Percentiles rank a stretch among this genome's conserved stretches.
Evolutionary conservation across 2,888 invertebrate genomes (phyloP).

Genomic region (Hydrotaea cyrtoneurina): DNA sequence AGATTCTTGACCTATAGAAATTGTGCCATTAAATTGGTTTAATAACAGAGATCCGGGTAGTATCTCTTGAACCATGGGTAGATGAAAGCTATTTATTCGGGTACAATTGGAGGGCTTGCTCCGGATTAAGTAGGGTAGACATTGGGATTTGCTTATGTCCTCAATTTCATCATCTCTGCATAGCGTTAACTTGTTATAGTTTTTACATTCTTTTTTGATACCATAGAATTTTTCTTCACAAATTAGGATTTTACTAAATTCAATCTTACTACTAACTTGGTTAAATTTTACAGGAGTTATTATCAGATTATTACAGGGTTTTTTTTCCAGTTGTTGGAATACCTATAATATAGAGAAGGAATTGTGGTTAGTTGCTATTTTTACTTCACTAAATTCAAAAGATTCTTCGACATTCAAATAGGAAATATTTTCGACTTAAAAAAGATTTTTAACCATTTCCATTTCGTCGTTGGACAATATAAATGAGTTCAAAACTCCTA

Average conservation of each 20-base stretch:
- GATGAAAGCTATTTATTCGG: not conserved
- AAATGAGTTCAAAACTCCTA: constrained; percentile 46
- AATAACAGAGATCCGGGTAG: not conserved
- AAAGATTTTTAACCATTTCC: constrained; percentile 22
- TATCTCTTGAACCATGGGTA: constrained; percentile 3
- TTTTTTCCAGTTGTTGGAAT: constrained; percentile 44
- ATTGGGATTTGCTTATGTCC: constrained; percentile 8
- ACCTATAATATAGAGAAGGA: constrained; percentile 45
- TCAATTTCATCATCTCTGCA: constrained; percentile 17
- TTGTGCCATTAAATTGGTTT: constrained; percentile 27
- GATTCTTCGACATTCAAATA: constrained; percentile 53
- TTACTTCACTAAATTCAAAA: constrained; percentile 36
- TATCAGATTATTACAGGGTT: constrained; percentile 41
- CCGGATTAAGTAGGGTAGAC: not conserved
- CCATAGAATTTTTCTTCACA: constrained; percentile 13
- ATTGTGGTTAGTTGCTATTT: not conserved
- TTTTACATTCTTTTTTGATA: not conserved
- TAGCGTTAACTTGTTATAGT: constrained; percentile 1
- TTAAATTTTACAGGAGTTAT: constrained; percentile 49
- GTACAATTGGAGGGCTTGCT: constrained; percentile 20
- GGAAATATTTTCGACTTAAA: constrained; percentile 44
- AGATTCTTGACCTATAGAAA: not conserved
- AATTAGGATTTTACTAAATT: constrained; percentile 14
- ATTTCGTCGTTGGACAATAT: constrained; percentile 54
- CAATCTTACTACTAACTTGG: not conserved